A percentile compares a stretch with the other conserved stretches of the same genome.
Conservation (phyloP, 2,888 invertebrate genomes). For the Rotaria macrura region DNA sequence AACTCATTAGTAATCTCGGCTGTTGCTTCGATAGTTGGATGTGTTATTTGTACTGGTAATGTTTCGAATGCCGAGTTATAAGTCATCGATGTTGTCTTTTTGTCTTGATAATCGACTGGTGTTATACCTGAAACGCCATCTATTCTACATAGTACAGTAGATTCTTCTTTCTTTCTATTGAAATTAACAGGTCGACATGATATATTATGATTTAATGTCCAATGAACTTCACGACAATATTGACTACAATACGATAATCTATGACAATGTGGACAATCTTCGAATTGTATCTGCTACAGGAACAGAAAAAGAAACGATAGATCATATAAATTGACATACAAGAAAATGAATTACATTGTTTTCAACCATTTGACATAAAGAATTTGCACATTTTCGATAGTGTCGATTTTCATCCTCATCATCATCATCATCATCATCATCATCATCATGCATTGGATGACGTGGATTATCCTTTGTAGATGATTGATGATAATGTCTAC, state of each 20-base stretch:
- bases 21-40: background rate
- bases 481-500: background rate
- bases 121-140: background rate
- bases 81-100: background rate
- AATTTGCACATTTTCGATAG: conserved; percentile 5
- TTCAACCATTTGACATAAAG: background rate
- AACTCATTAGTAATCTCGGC: background rate
- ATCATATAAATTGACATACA: background rate
- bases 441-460: background rate
- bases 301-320: background rate
- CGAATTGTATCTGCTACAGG: background rate
- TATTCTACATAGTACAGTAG: background rate
- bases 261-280: background rate
- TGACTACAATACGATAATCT: background rate
- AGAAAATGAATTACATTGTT: background rate
- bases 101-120: background rate
- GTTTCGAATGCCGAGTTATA: background rate
- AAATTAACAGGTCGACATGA: background rate
- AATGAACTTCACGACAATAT: conserved; percentile 20
- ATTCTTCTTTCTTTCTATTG: background rate
- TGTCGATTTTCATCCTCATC: background rate
- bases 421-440: too few relatives aligned
- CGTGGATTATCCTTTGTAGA: background rate
- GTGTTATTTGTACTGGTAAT: background rate
- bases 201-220: conserved; percentile 7